Evolutionary conservation across 1,140 invertebrate species (phyloP).

Genomic region (Battus philenor): DNA sequence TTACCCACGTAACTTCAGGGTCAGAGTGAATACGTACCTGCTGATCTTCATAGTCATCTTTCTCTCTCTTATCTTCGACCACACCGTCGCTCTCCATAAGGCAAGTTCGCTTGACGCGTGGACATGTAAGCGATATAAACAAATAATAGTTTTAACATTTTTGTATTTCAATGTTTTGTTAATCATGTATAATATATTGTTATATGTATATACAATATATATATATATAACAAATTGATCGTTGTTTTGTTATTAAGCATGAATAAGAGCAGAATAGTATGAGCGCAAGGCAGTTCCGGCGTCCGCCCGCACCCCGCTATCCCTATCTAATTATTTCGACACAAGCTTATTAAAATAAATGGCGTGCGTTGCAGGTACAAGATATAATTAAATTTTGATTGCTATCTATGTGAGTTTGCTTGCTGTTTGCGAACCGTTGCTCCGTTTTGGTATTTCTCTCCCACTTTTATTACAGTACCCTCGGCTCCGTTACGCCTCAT

Average conservation of each 20-base stretch:
- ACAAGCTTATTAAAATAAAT: constrained; percentile 37
- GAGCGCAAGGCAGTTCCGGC: constrained; percentile 1
- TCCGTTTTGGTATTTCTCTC: constrained; percentile 18
- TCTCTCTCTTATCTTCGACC: too few relatives aligned
- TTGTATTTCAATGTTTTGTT: too few relatives aligned
- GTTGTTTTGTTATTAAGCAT: too few relatives aligned
- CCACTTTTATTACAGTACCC: constrained; percentile 5
- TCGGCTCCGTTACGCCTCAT: constrained; percentile 10
- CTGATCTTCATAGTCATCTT: too few relatives aligned
- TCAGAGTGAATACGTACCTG: too few relatives aligned
- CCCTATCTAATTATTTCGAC: constrained; percentile 33
- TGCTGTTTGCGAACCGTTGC: constrained; percentile 18
- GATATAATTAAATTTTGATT: constrained; percentile 35
- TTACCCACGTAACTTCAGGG: not conserved
- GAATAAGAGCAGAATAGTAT: constrained; percentile 6
- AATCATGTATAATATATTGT: too few relatives aligned
- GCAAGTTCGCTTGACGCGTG: too few relatives aligned
- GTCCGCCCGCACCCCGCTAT: not conserved
- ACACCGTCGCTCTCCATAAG: too few relatives aligned
- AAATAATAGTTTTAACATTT: too few relatives aligned
- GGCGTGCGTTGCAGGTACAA: constrained; percentile 20
- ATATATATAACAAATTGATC: too few relatives aligned
- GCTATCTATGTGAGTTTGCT: constrained; percentile 20
- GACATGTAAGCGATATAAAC: too few relatives aligned
- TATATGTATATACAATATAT: too few relatives aligned